Base-by-base conservation (phyloP, 2,888 invertebrate species). In the Priocnemis perturbator region DNA sequence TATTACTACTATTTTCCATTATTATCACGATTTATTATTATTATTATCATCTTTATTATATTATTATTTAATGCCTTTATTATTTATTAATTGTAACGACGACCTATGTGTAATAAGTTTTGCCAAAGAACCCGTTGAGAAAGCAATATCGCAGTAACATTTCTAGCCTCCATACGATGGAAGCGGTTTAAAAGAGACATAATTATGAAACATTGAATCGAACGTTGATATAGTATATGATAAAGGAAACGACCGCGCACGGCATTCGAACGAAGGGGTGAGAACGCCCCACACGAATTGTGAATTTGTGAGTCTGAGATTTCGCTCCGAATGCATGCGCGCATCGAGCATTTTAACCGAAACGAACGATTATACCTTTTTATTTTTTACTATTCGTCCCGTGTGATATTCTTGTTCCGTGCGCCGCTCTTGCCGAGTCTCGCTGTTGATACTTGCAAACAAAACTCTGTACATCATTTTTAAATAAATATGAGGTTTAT, bases 81-180 rank as follows among this genome's bases (percentile, higher is more conserved):
- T 88, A 87, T 88, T 88, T 88, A 88, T 88, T 87, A 86, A 87
- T 84, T 85, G 77, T 87, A 85, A 83, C 80, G 82, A 86, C 83
- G 85, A 88, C 86, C 83, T 88, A 87, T 87, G 88, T 89, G 88
- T 89, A 89, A 89, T 89, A 88, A 88, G 88, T 88, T 88, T 89
- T 89, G 88, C 88, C 88, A 89, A 89, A 89, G 89, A 89, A 83
- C 77, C 79, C 81, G 78, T 81, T 73, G 76, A 78, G 69, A 79
- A 74, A 80, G 81, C 83, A 84, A 83, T 83, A 84, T 79, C 81
- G 79, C 83, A 80, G 79, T 79, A 74, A 81, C 73, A 55, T 71
- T 78, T 80, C 78, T 68, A 77, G 73, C 76, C 67, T 80, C 76
- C 76, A 64, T 73, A 73, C 67, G 74, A 77, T 78, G 76, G 69